A percentile compares a stretch with the other conserved stretches of the same genome.
Evolutionary conservation across 2,797 vertebrate genomes (phyloP).

Genomic region (Toxotes lorentzi): DNA sequence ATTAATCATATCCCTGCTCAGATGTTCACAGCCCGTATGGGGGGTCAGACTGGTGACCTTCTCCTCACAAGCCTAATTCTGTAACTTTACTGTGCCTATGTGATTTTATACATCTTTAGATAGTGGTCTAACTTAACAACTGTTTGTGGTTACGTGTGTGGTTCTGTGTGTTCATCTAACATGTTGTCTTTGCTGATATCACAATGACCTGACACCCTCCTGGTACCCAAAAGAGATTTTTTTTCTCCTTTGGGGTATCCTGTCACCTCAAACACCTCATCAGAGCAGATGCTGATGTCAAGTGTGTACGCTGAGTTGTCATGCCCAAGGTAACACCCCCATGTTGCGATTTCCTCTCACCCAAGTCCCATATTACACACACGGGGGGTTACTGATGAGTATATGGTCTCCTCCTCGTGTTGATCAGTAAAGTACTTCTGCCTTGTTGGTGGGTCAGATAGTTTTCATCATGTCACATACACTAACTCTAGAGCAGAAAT

Average conservation of each 20-base stretch:
- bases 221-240: neutral
- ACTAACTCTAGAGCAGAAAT: conserved; percentile 51
- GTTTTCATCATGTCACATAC: conserved; percentile 55
- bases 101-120: conserved; percentile 9
- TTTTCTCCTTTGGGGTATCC: neutral
- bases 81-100: neutral
- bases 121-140: neutral
- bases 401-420: conserved; percentile 48
- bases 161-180: conserved; percentile 9
- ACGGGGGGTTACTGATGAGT: conserved; percentile 10
- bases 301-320: neutral
- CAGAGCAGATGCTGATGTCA: neutral
- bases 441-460: conserved; percentile 56
- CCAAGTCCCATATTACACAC: conserved; percentile 30
- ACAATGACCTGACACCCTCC: neutral
- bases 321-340: conserved; percentile 10
- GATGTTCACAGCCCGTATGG: conserved; percentile 35
- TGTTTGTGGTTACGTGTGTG: neutral
- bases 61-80: neutral
- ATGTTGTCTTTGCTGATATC: conserved; percentile 1
- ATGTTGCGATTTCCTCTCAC: conserved; percentile 40
- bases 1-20: conserved; percentile 52
- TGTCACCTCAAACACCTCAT: neutral
- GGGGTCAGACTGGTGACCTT: conserved; percentile 27
- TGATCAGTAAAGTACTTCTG: conserved; percentile 52